Evolutionary conservation across 1,140 invertebrate species (phyloP), one percentile per base, ranked within the genome.

Genomic region (Mercenaria mercenaria): DNA sequence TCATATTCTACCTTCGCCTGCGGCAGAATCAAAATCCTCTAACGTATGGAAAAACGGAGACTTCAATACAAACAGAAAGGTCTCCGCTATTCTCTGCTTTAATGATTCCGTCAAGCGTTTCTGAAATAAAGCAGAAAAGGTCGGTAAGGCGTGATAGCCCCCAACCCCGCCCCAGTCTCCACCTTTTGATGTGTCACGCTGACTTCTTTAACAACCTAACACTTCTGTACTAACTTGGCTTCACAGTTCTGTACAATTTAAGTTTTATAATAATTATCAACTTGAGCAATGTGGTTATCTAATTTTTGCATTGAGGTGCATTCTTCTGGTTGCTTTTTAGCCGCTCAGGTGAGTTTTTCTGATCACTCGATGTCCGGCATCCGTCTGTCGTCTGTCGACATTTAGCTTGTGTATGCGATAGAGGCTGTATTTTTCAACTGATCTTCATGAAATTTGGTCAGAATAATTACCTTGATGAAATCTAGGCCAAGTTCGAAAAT

Each of bases 1-100:
- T 91, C 10, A 50, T 88, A 50, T 37, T 84, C 52, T 91, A 91
- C 77, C 41, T 91, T 15, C 43, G 47, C 6, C 88, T 90, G 10
- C 83, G 81, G 10, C 18, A 88, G 26, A 47, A 50, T 3, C 88
- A 90, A 59, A 90, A 91, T 74, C 91, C 91, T 10, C 64, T 92
- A 2, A 83, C 88, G 13, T 72, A 74, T n/a, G 83, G 80, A 6
- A 43, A 79, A n/a, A 87, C 91, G 43, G 86, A 85, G 29, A 79
- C 41, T 4, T 83, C 90, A 0, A 61, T 88, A 26, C 52, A 84
- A 26, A 39, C 47, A 32, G 89, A 90, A 64, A 74, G 84, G 47
- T 76, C 83, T 41, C 39, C 67, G 18, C 61, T 92, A 82, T 69
- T 92, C n/a, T 52, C 77, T 26, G 47, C 91, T 26, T 69, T 91